phyloP scores from a whole-genome alignment of 2,888 invertebrate genomes.

The Tipula confusa region DNA sequence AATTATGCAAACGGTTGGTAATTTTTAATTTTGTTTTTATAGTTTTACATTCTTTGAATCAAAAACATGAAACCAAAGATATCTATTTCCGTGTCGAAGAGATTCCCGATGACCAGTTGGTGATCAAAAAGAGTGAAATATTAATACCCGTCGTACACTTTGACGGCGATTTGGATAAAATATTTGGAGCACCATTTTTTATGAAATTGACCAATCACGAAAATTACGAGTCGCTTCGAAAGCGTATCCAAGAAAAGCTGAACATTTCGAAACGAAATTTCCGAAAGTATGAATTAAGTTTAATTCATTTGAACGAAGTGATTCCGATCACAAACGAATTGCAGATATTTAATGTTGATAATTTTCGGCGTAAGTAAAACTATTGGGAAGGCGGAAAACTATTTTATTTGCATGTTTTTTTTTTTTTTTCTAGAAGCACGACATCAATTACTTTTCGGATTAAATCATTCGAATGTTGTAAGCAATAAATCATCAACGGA shows the following conservation, averaged over 20 bases:
- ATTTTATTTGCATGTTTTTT: not conserved
- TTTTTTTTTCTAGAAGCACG: not conserved
- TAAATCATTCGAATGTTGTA: not conserved
- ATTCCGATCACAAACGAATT: not conserved
- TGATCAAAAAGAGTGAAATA: not conserved
- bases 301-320: not conserved
- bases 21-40: no score
- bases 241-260: not conserved
- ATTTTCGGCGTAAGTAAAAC: not conserved
- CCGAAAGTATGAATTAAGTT: not conserved
- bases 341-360: not conserved
- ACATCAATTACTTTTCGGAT: not conserved
- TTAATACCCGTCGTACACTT: not conserved
- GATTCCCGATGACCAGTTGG: slow-evolving; percentile 3
- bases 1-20: slow-evolving; percentile 54
- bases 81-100: not conserved
- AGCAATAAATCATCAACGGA: not conserved
- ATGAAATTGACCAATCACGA: not conserved
- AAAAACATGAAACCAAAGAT: not conserved
- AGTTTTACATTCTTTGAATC: not conserved
- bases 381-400: not conserved
- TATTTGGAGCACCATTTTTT: not conserved
- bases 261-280: not conserved
- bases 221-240: not conserved
- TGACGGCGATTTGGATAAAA: not conserved